These are phyloP conservation scores for Drosophila santomea DNA, from an alignment of 1,140 invertebrate genomes.

Conservation along the genomic window DNA sequence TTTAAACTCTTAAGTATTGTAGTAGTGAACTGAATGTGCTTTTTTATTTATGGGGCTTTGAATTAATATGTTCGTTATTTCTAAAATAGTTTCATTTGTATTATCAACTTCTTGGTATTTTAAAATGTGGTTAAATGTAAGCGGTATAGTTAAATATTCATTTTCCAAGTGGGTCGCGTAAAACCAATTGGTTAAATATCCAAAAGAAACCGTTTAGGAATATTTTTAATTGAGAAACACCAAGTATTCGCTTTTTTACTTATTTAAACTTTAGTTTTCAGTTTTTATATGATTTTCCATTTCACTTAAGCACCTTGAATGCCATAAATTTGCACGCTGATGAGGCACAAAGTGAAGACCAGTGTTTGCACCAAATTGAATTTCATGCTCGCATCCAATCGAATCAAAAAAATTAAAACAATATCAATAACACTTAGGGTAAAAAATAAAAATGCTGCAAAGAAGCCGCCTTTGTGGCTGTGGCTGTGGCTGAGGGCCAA, in stretches of 20 bases:
- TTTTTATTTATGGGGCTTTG: too few species aligned
- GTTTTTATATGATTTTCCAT: background rate
- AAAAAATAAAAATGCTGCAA: background rate
- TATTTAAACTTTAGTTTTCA: background rate
- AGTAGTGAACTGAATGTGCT: too few species aligned
- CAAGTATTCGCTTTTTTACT: background rate
- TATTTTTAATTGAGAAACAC: background rate
- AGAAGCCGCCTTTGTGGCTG: constrained; percentile 25
- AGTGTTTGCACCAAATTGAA: constrained; percentile 47
- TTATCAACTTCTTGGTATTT: too few species aligned
- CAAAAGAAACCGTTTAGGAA: background rate
- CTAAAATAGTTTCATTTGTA: too few species aligned
- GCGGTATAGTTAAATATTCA: too few species aligned
- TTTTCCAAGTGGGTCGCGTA: too few species aligned
- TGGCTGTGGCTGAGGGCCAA: constrained; percentile 33
- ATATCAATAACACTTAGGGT: background rate
- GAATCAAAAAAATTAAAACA: background rate
- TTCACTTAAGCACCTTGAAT: constrained; percentile 59
- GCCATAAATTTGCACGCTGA: constrained; percentile 65
- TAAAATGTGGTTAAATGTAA: too few species aligned
- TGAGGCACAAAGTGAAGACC: constrained; percentile 47
- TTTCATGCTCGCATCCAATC: constrained; percentile 41
- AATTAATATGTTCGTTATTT: too few species aligned
- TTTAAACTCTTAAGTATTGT: too few species aligned
- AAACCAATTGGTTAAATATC: background rate